Evolutionary conservation across 2,888 invertebrate genomes (phyloP), one percentile per base, ranked within the genome.

Genomic region (Teleogryllus oceanicus): DNA sequence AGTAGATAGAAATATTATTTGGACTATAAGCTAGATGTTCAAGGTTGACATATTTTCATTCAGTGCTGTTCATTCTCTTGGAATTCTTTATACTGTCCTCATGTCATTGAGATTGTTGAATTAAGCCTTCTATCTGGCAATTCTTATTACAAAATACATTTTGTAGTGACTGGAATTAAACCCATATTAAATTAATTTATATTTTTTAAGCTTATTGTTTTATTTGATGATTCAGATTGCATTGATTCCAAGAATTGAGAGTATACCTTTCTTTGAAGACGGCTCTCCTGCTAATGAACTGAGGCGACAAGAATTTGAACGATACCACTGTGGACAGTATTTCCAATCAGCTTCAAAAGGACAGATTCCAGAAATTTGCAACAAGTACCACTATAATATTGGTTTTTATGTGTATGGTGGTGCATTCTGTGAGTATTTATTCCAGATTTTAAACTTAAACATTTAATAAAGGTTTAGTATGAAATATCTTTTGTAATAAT

Each of bases 341-440:
- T 91, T 92, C 84, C 93, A 94, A 85, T 91, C 92, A 79, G 91
- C 92, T 74, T 88, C 92, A 74, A 91, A 90, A 83, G 87, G 90
- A 1, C 87, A 91, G 78, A 88, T 92, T 83, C 92, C 92, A 1
- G 96, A 96, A 84, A 88, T 93, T 79, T 98, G 98, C 86, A 92
- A 92, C 85, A 93, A 94, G 84, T 92, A 94, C 85, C 92, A 94
- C 83, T 93, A 94, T 84, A 96, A 95, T 85, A 95, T 96, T 82
- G 96, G 96, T 81, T 94, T 94, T 83, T 93, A 92, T 83, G 93
- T 96, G 37, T 92, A 94, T 86, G 93, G 96, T 84, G 95, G 96
- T 79, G 96, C 95, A 62, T 91, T 93, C 84, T 90, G 92, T 92
- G 87, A 89, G 90, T 86, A 80, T 49, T 80, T 80, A n/a, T 37